These are phyloP conservation scores for Odontophorus gujanensis DNA, from an alignment of 2,113 vertebrate species.

Conservation along the genomic window DNA sequence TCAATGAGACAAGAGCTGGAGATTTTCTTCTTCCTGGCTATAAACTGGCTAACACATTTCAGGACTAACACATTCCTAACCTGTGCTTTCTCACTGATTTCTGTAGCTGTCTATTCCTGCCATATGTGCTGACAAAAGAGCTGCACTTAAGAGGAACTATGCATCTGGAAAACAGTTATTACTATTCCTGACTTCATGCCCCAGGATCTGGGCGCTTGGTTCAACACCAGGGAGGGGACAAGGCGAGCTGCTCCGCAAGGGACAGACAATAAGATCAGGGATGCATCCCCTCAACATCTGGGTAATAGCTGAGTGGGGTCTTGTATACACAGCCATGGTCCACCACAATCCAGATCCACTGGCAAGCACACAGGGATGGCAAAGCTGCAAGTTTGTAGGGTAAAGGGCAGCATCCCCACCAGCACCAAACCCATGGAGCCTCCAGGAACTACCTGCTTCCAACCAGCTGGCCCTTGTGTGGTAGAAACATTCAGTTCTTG, in stretches of 20 bases:
- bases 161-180: background rate
- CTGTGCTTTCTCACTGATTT: background rate
- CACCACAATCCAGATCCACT: background rate
- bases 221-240: background rate
- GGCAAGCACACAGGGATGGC: background rate
- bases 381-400: background rate
- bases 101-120: background rate
- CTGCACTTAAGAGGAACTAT: background rate
- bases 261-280: background rate
- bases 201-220: background rate
- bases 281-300: background rate
- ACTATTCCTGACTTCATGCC: background rate
- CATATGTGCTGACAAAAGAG: background rate
- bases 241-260: background rate
- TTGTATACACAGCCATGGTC: background rate
- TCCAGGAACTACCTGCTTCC: background rate
- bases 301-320: background rate
- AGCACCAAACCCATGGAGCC: background rate
- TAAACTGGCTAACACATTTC: background rate
- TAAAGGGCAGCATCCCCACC: accelerated
- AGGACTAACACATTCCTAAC: slow-evolving; percentile 14
- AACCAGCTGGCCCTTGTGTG: background rate
- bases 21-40: slow-evolving; percentile 8
- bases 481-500: slow-evolving; percentile 2
- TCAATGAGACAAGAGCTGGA: background rate